Evolutionary conservation across 2,113 vertebrate genomes (phyloP).

Genomic region (Blennius ocellaris): DNA sequence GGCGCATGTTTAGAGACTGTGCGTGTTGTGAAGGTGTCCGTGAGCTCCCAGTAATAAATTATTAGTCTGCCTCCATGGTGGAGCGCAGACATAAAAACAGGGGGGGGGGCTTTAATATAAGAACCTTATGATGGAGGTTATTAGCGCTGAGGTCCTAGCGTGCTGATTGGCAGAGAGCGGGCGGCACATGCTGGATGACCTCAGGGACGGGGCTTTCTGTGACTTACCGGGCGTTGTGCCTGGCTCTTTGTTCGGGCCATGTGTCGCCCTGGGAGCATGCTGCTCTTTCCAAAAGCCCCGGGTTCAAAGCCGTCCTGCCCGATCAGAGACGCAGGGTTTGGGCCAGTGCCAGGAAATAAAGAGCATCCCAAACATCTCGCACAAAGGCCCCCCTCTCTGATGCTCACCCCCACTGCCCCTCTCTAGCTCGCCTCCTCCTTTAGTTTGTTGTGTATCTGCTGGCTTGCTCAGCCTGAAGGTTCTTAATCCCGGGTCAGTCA

Average conservation of each 20-base stretch:
- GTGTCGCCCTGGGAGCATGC: conserved; percentile 67
- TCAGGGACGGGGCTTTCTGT: conserved; percentile 73
- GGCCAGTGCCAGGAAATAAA: conserved; percentile 52
- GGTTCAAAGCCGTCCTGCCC: conserved; percentile 65
- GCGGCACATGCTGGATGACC: conserved; percentile 57
- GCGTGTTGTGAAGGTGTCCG: background rate
- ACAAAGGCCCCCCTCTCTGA: conserved; percentile 51
- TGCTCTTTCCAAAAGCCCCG: conserved; percentile 67
- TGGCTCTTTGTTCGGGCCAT: conserved; percentile 71
- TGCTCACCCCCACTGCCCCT: conserved; percentile 16
- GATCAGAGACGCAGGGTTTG: conserved; percentile 43
- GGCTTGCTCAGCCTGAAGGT: background rate
- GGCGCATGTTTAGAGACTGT: too few species aligned
- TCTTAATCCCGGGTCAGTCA: conserved; percentile 26
- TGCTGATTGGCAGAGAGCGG: conserved; percentile 49
- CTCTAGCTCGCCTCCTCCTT: background rate
- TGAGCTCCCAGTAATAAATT: conserved; percentile 19
- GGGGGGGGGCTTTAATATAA: conserved; percentile 57
- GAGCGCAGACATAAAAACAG: conserved; percentile 46
- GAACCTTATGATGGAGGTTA: conserved; percentile 59
- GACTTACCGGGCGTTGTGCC: conserved; percentile 69
- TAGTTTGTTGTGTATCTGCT: background rate
- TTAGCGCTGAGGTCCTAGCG: conserved; percentile 38
- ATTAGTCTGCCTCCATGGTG: conserved; percentile 23
- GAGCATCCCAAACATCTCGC: conserved; percentile 56